phyloP scores from a whole-genome alignment of 2,888 invertebrate genomes.

The Aricia artaxerxes region DNA sequence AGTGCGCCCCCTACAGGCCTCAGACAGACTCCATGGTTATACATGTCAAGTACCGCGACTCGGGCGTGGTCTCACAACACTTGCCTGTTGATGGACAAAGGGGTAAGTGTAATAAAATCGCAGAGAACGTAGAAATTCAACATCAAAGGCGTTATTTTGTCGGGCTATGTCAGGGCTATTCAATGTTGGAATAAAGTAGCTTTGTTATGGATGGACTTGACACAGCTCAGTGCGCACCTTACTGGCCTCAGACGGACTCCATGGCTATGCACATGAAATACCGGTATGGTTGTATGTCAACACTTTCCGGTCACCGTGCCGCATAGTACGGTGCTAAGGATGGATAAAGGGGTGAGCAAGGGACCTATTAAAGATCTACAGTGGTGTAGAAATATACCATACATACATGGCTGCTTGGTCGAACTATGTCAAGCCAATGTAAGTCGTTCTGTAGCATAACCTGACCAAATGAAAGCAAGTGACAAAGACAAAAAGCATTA shows the following conservation, averaged over 20 bases:
- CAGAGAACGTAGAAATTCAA: no score
- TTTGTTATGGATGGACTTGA: constrained; percentile 87
- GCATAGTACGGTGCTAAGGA: constrained; percentile 87
- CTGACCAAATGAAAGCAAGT: no score
- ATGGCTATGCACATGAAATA: constrained; percentile 91
- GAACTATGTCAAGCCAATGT: no score
- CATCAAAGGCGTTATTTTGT: no score
- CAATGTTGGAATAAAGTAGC: no score
- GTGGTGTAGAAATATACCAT: no score
- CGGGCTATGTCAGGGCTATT: no score
- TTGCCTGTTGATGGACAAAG: constrained; percentile 90
- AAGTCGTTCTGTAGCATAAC: no score
- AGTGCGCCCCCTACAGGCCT: constrained; percentile 90
- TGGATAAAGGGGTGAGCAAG: constrained; percentile 87
- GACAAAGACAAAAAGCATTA: no score
- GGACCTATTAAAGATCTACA: no score
- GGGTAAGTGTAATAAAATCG: constrained; percentile 58
- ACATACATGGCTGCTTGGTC: no score
- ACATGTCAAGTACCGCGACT: constrained; percentile 89
- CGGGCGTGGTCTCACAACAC: constrained; percentile 87
- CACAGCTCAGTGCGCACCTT: constrained; percentile 85
- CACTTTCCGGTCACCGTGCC: constrained; percentile 86
- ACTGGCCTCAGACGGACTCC: constrained; percentile 91
- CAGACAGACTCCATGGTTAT: constrained; percentile 89
- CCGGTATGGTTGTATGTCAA: constrained; percentile 86